Base-by-base conservation (phyloP, 2,888 invertebrate species). In the Adineta ricciae region DNA sequence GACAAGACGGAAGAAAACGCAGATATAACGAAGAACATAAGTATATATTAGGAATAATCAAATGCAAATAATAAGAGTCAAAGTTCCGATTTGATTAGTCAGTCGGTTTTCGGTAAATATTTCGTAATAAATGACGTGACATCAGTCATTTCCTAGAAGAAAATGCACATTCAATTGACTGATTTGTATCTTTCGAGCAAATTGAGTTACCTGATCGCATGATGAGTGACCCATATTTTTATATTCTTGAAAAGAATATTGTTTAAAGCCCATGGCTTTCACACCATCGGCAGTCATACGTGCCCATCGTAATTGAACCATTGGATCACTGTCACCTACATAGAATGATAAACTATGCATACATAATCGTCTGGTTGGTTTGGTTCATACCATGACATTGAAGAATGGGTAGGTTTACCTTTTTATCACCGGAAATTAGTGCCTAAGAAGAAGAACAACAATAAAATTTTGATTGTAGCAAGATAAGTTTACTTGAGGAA, bases 271-370 rank as follows among this genome's bases (percentile, higher is more conserved):
- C 88, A 91, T 89, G 21, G 86, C 86, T 91, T 95, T 95, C 86
- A 98, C 91, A 87, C 94, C 91, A 56, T 95, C 94, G 24, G 95
- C 94, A 27, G 97, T 96, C 92, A 96, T 93, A 90, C 95, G 94
- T 19, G 97, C 98, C 94, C 96, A 96, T 89, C 94, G 94, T 89
- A 94, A 94, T 1, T 96, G 95, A 64, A 99, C 96, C 85, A 99
- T 93, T 16, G 95, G 96, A 92, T 99, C 99, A 88, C 94, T 94
- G 89, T 95, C 95, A 21, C 99, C 99, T 90, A 52, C 5, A 21
- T 21, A 21, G 4, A 19, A 16, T 52, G 24, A 52, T 16, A 2
- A 52, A 52, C 4, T 21, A 52, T 52, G 19, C 16, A n/a, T 32
- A 16, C 11, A 16, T 64, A 1, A 19, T 32, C 0, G 1, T 8